A percentile compares a stretch with the other conserved stretches of the same genome.
phyloP scores from a whole-genome alignment of 2,797 vertebrate genomes.

The Luscinia megarhynchos region DNA sequence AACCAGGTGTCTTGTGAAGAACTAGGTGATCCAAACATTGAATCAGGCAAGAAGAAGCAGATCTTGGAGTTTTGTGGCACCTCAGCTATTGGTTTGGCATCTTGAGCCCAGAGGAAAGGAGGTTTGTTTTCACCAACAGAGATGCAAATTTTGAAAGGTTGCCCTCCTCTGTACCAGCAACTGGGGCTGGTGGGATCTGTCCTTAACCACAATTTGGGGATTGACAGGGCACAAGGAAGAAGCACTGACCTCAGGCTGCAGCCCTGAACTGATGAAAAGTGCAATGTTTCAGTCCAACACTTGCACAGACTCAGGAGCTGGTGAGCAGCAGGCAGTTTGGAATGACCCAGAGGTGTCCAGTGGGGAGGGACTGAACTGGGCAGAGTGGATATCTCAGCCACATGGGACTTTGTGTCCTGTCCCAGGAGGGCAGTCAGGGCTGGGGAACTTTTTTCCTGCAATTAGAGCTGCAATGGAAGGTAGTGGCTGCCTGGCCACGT shows the following conservation, averaged over 20 bases:
- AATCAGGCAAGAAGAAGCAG: neutral
- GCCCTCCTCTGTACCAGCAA: neutral
- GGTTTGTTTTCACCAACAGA: neutral
- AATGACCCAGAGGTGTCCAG: neutral
- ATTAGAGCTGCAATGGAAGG: neutral
- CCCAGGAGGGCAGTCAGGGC: neutral
- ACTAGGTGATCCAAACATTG: neutral
- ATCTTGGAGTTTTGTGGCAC: neutral
- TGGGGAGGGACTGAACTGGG: neutral
- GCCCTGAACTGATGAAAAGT: neutral
- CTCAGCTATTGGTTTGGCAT: neutral
- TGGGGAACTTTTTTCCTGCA: neutral
- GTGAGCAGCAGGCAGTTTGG: neutral
- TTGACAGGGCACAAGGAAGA: neutral
- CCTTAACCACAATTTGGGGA: fast-evolving
- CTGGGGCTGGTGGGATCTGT: neutral
- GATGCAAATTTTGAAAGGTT: neutral
- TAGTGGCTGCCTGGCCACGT: neutral
- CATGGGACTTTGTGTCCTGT: neutral
- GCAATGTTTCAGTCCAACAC: fast-evolving
- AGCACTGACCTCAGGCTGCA: neutral
- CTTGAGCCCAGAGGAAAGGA: neutral
- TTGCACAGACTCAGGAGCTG: neutral
- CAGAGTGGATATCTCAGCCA: neutral
- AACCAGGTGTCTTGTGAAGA: neutral